A percentile compares a stretch with the other conserved stretches of the same genome.
Conservation (phyloP, 2,797 vertebrate species). For the Echiichthys vipera region DNA sequence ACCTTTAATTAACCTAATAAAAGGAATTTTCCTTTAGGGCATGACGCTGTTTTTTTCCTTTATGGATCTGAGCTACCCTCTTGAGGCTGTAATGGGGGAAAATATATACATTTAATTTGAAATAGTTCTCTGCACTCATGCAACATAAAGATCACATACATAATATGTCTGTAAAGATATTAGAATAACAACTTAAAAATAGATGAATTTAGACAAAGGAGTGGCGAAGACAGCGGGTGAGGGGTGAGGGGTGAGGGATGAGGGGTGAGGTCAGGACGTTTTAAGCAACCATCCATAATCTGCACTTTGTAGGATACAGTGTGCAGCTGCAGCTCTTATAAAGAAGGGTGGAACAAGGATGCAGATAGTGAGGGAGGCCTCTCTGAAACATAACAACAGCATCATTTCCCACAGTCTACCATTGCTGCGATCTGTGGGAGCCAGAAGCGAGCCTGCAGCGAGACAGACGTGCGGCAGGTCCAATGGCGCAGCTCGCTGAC, state of each 20-base stretch:
- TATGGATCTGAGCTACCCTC: conserved; percentile 27
- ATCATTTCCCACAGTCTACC: conserved; percentile 56
- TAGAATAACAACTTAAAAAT: not conserved
- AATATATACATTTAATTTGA: conserved; percentile 36
- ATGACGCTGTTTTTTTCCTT: not conserved
- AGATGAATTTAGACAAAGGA: not conserved
- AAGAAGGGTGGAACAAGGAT: conserved; percentile 3
- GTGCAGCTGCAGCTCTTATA: not conserved
- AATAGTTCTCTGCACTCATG: conserved; percentile 25
- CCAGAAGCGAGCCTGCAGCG: not conserved
- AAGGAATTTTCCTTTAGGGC: not conserved
- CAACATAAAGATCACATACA: not conserved
- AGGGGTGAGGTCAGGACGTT: too few species aligned
- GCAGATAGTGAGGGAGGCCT: conserved; percentile 25
- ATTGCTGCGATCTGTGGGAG: conserved; percentile 46
- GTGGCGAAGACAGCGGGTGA: too few species aligned
- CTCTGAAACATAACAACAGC: conserved; percentile 67
- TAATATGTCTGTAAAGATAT: not conserved
- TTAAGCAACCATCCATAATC: too few species aligned
- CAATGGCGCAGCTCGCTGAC: conserved; percentile 58
- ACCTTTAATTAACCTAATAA: conserved; percentile 18
- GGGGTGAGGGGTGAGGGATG: not conserved
- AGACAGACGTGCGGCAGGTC: conserved; percentile 33
- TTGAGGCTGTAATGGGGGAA: conserved; percentile 12
- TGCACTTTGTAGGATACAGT: rapidly evolving